Percentiles rank a stretch among this genome's conserved stretches.
Conservation (phyloP, 1,140 invertebrate genomes). For the Drosophila leontia region DNA sequence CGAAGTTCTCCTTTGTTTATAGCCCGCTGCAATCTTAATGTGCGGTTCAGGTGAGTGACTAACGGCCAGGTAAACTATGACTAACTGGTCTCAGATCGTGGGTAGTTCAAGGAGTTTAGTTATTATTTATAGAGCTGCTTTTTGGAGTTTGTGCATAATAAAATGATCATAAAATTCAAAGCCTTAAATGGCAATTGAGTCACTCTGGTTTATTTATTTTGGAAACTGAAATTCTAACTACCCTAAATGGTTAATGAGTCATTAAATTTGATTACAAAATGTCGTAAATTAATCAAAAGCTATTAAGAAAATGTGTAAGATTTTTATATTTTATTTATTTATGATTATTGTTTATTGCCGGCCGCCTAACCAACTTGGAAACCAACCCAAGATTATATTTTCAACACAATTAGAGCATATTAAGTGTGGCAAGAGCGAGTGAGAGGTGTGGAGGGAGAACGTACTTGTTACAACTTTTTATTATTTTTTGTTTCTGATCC, state of each 20-base stretch:
- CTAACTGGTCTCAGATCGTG: conserved; percentile 34
- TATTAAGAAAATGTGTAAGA: not conserved
- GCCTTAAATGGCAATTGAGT: not conserved
- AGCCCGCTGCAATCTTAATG: conserved; percentile 25
- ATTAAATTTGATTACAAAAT: not conserved
- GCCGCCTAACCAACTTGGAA: conserved; percentile 5
- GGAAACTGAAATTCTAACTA: not conserved
- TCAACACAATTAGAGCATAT: conserved; percentile 54
- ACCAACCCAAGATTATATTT: conserved; percentile 27
- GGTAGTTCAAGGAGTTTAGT: conserved; percentile 29
- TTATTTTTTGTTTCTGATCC: conserved; percentile 18
- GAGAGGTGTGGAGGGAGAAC: conserved; percentile 12
- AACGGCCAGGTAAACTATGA: conserved; percentile 47
- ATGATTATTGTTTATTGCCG: conserved; percentile 1
- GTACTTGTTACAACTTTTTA: conserved; percentile 21
- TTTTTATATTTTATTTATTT: conserved; percentile 7
- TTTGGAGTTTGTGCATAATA: not conserved
- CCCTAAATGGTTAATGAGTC: conserved; percentile 2
- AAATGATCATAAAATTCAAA: not conserved
- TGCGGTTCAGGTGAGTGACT: conserved; percentile 44
- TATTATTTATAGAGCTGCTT: not conserved
- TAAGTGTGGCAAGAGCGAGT: conserved; percentile 44
- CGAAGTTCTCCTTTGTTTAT: conserved; percentile 28
- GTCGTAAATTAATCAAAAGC: not conserved
- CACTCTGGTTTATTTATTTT: not conserved